phyloP scores from a whole-genome alignment of 2,888 invertebrate genomes.

The Ichneumoninae sp. region DNA sequence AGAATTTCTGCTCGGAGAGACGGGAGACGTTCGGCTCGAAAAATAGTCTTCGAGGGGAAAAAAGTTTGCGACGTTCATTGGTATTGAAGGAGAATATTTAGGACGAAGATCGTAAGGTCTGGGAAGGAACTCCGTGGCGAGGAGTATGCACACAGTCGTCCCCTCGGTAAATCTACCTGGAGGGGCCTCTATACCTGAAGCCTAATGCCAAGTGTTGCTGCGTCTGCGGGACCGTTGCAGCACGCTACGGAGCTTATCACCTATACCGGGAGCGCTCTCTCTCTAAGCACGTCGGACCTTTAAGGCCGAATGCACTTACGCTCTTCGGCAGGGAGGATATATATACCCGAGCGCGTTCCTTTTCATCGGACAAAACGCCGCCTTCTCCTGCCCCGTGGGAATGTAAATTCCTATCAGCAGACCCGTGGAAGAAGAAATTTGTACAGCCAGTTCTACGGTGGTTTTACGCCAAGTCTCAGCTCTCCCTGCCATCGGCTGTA shows the following conservation, averaged over 20 bases:
- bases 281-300: constrained; percentile 4
- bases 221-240: background rate
- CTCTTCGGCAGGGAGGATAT: constrained; percentile 10
- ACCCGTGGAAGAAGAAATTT: background rate
- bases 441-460: background rate
- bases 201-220: constrained; percentile 10
- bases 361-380: constrained; percentile 66
- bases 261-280: constrained; percentile 8
- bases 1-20: background rate
- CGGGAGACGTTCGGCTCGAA: background rate
- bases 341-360: constrained; percentile 12
- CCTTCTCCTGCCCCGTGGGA: constrained; percentile 45
- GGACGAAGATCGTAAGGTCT: constrained; percentile 11
- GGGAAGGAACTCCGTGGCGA: background rate
- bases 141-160: background rate
- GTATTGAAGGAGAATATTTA: constrained; percentile 1
- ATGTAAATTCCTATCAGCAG: constrained; percentile 63
- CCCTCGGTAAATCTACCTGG: constrained; percentile 17
- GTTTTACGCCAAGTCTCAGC: background rate
- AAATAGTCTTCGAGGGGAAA: background rate
- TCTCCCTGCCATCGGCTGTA: background rate
- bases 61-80: constrained; percentile 1
- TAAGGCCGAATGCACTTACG: constrained; percentile 40
- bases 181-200: constrained; percentile 9
- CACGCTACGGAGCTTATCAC: constrained; percentile 27